These are phyloP conservation scores for Valencia hispanica DNA, from an alignment of 2,797 vertebrate genomes.

Conservation along the genomic window DNA sequence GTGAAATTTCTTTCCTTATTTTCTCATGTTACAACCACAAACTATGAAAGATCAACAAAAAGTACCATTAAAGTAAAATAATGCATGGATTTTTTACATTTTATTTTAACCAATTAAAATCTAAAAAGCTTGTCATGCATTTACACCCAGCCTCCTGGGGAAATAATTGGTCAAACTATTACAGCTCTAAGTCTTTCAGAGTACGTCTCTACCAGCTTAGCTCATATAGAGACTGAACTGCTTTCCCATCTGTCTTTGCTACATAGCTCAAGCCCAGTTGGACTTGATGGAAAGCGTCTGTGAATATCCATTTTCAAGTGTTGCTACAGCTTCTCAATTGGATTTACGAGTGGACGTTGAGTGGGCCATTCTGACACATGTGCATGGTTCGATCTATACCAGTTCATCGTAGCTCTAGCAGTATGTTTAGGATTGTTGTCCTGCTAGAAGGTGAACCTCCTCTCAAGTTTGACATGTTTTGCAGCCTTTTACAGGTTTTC, in stretches of 20 bases:
- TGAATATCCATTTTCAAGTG: not conserved
- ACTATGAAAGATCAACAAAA: not conserved
- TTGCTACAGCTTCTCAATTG: not conserved
- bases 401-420: too few relatives aligned
- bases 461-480: not conserved
- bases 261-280: not conserved
- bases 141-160: not conserved
- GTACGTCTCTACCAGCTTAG: not conserved
- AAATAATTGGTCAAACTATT: not conserved
- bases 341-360: not conserved
- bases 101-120: not conserved
- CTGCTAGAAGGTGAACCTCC: too few relatives aligned
- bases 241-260: not conserved
- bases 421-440: too few relatives aligned
- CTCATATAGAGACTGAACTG: not conserved
- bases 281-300: not conserved
- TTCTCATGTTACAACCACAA: not conserved
- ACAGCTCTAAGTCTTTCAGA: not conserved
- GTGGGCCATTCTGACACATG: not conserved
- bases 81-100: not conserved
- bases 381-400: not conserved
- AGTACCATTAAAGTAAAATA: not conserved
- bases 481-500: not conserved
- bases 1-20: not conserved
- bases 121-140: not conserved